Evolutionary conservation across 1,140 invertebrate genomes (phyloP), one percentile per base, ranked within the genome.

Genomic region (Potamilus streckersoni): DNA sequence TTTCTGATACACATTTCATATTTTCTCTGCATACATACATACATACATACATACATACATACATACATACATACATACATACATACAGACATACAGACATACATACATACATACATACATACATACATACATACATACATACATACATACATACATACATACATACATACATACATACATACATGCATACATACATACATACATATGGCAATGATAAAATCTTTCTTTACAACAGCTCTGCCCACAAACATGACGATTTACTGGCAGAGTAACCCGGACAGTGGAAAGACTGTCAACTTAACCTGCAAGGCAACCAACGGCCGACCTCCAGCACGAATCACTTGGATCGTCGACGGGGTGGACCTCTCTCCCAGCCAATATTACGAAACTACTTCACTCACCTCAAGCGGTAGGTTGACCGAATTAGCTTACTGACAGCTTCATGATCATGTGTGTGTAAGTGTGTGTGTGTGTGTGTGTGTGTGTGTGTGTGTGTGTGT

Each of bases 341-440:
- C 23, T 0, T 76, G 74, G 74, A 57, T 76, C 38, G 65, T 76
- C 68, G 71, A 76, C 56, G 74, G 74, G 17, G 68, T 76, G 19
- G 74, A 76, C 27, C 8, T 76, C 15, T 65, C 74, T 4, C 60
- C 12, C 49, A 57, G 56, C 5, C 61, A 59, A 1, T 27, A 55
- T 17, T 19, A 56, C 8, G 72, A 73, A 59, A 68, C 27, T 14
- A 73, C 55, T 27, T 73, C 65, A 23, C 59, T 68, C 57, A 73
- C 72, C 20, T 11, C 57, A 16, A 55, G 57, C 38, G 72, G 72
- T 73, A 49, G 67, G 72, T 27, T 63, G 19, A 15, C 3, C 3
- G 16, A 62, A n/a, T 62, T 8, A 62, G 13, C 19, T 11, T n/a
- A 19, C 8, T n/a, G 4, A 62, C 13, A n/a, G 14, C 8, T n/a